These are phyloP conservation scores for Aphelocoma coerulescens DNA, from an alignment of 2,113 vertebrate species.

Conservation along the genomic window DNA sequence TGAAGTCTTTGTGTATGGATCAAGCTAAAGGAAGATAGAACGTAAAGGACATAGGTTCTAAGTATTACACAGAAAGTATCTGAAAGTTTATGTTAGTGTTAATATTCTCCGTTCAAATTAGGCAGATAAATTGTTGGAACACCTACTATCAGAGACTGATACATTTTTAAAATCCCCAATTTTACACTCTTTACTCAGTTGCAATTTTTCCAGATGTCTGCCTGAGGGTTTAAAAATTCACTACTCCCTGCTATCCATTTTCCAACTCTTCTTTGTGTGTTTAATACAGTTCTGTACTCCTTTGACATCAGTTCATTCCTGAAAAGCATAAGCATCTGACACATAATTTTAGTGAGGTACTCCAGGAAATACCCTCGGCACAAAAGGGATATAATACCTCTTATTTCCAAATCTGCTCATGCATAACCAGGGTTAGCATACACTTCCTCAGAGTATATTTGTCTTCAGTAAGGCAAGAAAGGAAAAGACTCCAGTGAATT, in stretches of 20 bases:
- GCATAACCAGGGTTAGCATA: slow-evolving; percentile 46
- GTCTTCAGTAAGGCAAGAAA: slow-evolving; percentile 47
- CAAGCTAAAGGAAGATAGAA: background rate
- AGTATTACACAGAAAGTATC: background rate
- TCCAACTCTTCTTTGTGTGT: background rate
- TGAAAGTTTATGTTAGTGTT: background rate
- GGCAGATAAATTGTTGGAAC: background rate
- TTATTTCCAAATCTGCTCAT: slow-evolving; percentile 56
- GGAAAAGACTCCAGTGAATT: slow-evolving; percentile 70
- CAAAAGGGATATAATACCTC: slow-evolving; percentile 11
- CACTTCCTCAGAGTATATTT: slow-evolving; percentile 49
- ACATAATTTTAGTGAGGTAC: slow-evolving; percentile 9
- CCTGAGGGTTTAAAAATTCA: background rate
- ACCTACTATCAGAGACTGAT: background rate
- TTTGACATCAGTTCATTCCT: slow-evolving; percentile 19
- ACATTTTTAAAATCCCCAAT: background rate
- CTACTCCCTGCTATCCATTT: background rate
- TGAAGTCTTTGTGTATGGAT: background rate
- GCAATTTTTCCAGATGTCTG: background rate
- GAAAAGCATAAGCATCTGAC: slow-evolving; percentile 38
- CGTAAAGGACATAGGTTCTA: background rate
- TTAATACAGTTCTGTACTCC: background rate
- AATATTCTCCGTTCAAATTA: background rate
- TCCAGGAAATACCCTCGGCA: slow-evolving; percentile 47
- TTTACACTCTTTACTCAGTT: background rate